Base-by-base conservation (phyloP, 1,140 invertebrate species). In the Adelges cooleyi region DNA sequence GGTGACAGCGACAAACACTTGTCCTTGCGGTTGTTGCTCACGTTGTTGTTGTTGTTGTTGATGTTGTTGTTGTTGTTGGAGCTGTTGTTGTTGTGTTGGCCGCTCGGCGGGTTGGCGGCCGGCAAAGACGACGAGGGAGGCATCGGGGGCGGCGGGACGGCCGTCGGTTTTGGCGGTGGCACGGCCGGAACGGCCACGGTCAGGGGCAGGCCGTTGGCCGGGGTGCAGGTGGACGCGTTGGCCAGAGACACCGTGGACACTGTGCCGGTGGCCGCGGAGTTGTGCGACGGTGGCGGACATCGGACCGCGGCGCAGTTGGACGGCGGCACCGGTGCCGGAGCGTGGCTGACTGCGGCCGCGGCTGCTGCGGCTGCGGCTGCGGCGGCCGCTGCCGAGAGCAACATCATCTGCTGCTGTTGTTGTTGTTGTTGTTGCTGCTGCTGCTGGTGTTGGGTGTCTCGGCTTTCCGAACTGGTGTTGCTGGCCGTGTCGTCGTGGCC, bases 101-200 rank as follows among this genome's bases (percentile, higher is more conserved):
- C 4, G 10, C 5, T 6, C 66, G 81, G 76, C 51, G 79, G 77
- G 0, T 78, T 75, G 68, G 79, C 76, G 2, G 27, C 10, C 23
- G 42, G 51, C 22, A 23, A 40, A 52, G 50, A 46, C 9, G 27
- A 25, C 3, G 36, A 50, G 22, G 33, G 36, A 53, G 38, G 40
- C 10, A 25, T 17, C 13, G 29, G 27, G 5, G n/a, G 3, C 38
- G n/a, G 56, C 49, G 52, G 66, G 5, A 33, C 66, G 13, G 72
- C 62, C 67, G 73, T 59, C 5, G 74, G 73, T 33, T 33, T 33
- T 11, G 29, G 29, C 11, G 5, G 29, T 6, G 29, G 5, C 11
- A 11, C 11, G 29, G 29, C 29, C 29, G 29, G 5, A 72, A 71
- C 9, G 76, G 77, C 20, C 77, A 74, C 40, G 75, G 77, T 65